phyloP scores from a whole-genome alignment of 2,888 invertebrate genomes.

The Hirudinaria manillensis region DNA sequence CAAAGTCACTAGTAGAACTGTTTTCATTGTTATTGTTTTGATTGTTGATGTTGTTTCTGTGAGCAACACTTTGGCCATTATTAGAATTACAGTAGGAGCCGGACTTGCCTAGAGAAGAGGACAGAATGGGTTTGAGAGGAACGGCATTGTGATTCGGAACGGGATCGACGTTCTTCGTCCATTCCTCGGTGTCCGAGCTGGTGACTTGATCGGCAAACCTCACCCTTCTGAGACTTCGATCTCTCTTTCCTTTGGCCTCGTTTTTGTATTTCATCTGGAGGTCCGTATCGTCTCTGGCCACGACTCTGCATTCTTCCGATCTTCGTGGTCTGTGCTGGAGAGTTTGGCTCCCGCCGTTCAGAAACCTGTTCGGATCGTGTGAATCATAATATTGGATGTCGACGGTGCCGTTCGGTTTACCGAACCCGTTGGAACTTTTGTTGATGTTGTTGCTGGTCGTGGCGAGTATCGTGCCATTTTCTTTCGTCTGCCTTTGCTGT shows the following conservation, averaged over 20 bases:
- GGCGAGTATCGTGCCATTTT: neutral
- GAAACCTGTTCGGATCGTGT: too few species aligned
- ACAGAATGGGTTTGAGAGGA: neutral
- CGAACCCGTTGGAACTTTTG: neutral
- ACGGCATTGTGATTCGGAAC: neutral
- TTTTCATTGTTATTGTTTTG: constrained; percentile 8
- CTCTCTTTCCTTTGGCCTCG: constrained; percentile 3
- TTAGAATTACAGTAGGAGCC: neutral
- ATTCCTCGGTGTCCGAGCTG: constrained; percentile 9
- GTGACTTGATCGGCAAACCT: constrained; percentile 23
- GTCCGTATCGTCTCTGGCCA: neutral
- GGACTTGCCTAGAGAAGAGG: neutral
- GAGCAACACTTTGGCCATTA: neutral
- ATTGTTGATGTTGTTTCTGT: neutral
- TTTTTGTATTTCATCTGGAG: constrained; percentile 2
- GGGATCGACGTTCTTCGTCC: neutral
- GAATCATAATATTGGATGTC: neutral
- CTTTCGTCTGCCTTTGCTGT: neutral
- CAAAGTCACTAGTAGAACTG: neutral
- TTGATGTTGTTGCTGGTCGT: constrained; percentile 21
- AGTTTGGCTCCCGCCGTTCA: neutral
- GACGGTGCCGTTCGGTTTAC: neutral
- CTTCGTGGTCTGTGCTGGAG: neutral
- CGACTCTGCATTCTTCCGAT: neutral
- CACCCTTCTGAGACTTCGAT: constrained; percentile 23